Conservation (phyloP, 1,140 invertebrate species). For the Drosophila insularis region DNA sequence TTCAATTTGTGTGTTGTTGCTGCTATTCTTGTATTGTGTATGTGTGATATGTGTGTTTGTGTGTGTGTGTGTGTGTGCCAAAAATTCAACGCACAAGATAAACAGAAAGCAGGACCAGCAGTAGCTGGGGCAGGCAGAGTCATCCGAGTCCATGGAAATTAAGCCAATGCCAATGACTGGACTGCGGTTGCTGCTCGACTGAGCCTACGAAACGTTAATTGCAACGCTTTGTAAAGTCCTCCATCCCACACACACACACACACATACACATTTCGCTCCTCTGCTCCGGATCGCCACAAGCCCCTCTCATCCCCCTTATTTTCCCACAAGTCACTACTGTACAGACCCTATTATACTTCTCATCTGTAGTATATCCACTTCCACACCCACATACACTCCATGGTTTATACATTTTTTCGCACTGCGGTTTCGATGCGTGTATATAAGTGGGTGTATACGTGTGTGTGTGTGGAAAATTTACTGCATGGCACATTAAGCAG, state of each 20-base stretch:
- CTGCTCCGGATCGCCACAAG: not conserved
- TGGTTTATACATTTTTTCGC: conserved; percentile 55
- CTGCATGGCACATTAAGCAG: conserved; percentile 75
- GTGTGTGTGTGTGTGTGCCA: conserved; percentile 20
- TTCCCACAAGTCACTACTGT: not conserved
- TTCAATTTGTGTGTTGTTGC: conserved; percentile 47
- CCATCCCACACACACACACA: conserved; percentile 10
- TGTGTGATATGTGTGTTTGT: not conserved
- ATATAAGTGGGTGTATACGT: not conserved
- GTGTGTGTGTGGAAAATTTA: conserved; percentile 61
- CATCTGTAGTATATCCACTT: conserved; percentile 10
- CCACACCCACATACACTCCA: conserved; percentile 7
- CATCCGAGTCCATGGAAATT: conserved; percentile 66
- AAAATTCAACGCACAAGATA: conserved; percentile 61
- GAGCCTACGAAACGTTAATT: conserved; percentile 71
- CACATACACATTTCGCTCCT: not conserved
- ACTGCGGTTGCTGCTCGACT: conserved; percentile 75
- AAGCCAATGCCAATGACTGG: conserved; percentile 73
- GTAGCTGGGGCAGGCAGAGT: conserved; percentile 14
- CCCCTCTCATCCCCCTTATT: conserved; percentile 5
- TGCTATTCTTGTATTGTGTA: not conserved
- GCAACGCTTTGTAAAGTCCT: conserved; percentile 70
- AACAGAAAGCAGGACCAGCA: conserved; percentile 36
- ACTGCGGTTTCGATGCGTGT: conserved; percentile 42
- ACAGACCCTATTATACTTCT: conserved; percentile 28